Base-by-base conservation (phyloP, 2,888 invertebrate species). In the Lasioglossum leucozonium region DNA sequence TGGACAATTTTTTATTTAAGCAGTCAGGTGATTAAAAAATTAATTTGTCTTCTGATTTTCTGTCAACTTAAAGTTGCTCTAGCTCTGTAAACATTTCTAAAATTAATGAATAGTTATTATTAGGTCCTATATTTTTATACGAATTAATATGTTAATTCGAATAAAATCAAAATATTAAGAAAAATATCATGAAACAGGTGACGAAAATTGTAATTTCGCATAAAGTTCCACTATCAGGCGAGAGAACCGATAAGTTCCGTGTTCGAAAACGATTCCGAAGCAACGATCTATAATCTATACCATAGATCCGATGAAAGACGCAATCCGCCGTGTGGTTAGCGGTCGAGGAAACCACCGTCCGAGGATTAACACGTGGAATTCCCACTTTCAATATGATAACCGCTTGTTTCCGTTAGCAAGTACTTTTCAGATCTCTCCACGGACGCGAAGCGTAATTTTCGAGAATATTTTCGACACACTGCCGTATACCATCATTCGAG, bases 391-490 rank as follows among this genome's bases (percentile, higher is more conserved):
- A 76, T 55, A 55, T 72, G 77, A 58, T 72, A 80, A 79, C 77
- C 71, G 26, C 34, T 42, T 26, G 77, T 55, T 71, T 84, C 77
- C 84, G 88, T 90, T 88, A 89, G 67, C 89, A 78, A 40, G 44
- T 75, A 40, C 67, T 34, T 18, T 34, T 40, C 22, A 34, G 37
- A 67, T 51, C 34, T 81, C 79, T 84, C 73, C 47, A 51, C 55
- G 58, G n/a, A 71, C 30, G 34, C 72, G 44, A 51, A 44, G 65
- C 26, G 34, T 34, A 51, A 73, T 79, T 30, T 44, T 74, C 55
- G 65, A 16, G 58, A 72, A 40, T 79, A 77, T 72, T 74, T 81
- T 79, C 65, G 22, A 18, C 79, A 30, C 62, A 47, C 40, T 16
- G 30, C 62, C 34, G 73, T 30, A 47, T 37, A 79, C 84, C 72